A percentile compares a stretch with the other conserved stretches of the same genome.
Conservation (phyloP, 1,140 invertebrate genomes). For the Lanistes nyassanus region DNA sequence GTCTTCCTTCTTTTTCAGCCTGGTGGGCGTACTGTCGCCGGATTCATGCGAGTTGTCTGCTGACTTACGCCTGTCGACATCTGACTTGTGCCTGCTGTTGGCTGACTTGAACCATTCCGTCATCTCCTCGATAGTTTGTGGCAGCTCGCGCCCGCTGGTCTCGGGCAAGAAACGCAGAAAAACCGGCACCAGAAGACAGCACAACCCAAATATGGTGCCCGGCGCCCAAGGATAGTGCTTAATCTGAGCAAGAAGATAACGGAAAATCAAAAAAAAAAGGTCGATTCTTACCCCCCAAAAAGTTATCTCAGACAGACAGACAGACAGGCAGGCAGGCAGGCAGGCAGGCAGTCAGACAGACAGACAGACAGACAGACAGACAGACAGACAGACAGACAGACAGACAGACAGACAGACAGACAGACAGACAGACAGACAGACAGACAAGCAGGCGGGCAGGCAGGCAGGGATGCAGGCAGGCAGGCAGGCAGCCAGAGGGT, state of each 20-base stretch:
- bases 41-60: too few relatives aligned
- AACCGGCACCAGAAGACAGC: slow-evolving; percentile 27
- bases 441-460: too few relatives aligned
- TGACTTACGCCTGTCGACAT: too few relatives aligned
- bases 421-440: neutral
- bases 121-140: slow-evolving; percentile 37
- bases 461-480: too few relatives aligned
- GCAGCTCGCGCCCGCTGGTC: slow-evolving; percentile 36
- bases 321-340: too few relatives aligned
- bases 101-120: slow-evolving; percentile 21
- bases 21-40: too few relatives aligned
- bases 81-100: too few relatives aligned
- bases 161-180: slow-evolving; percentile 35
- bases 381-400: neutral
- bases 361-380: slow-evolving; percentile 5
- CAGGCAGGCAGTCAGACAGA: too few relatives aligned
- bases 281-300: too few relatives aligned
- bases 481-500: neutral
- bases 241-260: slow-evolving; percentile 25
- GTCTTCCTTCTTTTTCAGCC: too few relatives aligned
- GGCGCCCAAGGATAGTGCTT: slow-evolving; percentile 33
- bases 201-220: slow-evolving; percentile 24
- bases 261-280: too few relatives aligned
- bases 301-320: slow-evolving; percentile 8
- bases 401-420: neutral